A percentile compares a stretch with the other conserved stretches of the same genome.
These are phyloP conservation scores for Xanthostigma xanthostigma DNA, from an alignment of 2,888 invertebrate genomes.

Conservation along the genomic window DNA sequence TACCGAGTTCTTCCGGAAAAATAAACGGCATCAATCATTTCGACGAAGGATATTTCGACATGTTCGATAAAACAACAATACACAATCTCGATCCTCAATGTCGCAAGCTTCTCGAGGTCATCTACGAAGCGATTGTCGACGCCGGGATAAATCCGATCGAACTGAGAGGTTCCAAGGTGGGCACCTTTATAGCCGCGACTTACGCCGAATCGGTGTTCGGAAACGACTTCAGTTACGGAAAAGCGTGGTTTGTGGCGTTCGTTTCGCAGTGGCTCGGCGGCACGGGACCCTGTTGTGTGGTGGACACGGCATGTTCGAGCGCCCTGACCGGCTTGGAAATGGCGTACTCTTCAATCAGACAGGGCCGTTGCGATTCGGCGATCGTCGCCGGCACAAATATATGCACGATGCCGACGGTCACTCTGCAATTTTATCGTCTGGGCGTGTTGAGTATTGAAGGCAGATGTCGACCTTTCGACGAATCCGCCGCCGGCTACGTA, in stretches of 20 bases:
- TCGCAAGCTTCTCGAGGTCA: constrained; percentile 40
- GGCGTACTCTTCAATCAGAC: constrained; percentile 58
- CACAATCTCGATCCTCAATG: constrained; percentile 39
- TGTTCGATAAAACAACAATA: constrained; percentile 49
- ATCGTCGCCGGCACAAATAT: constrained; percentile 80
- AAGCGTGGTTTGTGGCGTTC: too few species aligned
- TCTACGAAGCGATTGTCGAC: constrained; percentile 44
- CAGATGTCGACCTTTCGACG: constrained; percentile 82
- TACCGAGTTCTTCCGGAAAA: constrained; percentile 50
- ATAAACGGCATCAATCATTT: constrained; percentile 35
- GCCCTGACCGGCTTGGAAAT: constrained; percentile 76
- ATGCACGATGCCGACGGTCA: constrained; percentile 73
- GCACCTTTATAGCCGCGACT: constrained; percentile 66
- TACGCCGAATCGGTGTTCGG: constrained; percentile 59
- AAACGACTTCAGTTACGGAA: constrained; percentile 33
- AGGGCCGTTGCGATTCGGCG: constrained; percentile 75
- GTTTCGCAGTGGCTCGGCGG: constrained; percentile 54
- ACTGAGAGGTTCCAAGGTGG: constrained; percentile 55
- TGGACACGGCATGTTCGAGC: constrained; percentile 94
- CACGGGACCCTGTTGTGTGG: constrained; percentile 73
- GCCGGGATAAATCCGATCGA: constrained; percentile 51
- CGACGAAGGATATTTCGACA: constrained; percentile 42
- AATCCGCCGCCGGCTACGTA: constrained; percentile 64
- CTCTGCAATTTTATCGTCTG: constrained; percentile 69
- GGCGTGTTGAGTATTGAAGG: constrained; percentile 75